Percentiles rank a stretch among this genome's conserved stretches.
These are phyloP conservation scores for Ceyx cyanopectus DNA, from an alignment of 2,113 vertebrate genomes.

Conservation along the genomic window DNA sequence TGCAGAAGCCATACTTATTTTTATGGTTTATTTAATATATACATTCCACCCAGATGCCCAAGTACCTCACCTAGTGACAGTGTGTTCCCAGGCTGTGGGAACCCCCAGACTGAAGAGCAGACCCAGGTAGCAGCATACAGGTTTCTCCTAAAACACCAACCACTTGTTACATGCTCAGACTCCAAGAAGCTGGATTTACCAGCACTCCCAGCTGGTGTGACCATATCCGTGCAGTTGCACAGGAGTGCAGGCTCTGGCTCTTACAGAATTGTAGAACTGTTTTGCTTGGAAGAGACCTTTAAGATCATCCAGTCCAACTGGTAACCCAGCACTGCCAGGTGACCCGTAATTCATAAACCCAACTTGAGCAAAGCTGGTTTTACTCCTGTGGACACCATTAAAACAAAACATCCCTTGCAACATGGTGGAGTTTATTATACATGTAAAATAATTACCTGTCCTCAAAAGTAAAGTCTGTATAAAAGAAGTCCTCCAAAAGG, in stretches of 20 bases:
- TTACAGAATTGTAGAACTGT: not conserved
- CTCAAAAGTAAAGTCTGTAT: not conserved
- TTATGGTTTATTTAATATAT: not conserved
- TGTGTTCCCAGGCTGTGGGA: not conserved
- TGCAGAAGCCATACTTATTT: not conserved
- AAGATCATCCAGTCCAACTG: not conserved
- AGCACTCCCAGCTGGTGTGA: not conserved
- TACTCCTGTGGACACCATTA: not conserved
- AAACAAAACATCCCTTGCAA: not conserved
- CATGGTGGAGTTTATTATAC: not conserved
- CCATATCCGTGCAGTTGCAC: too few species aligned
- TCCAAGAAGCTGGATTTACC: not conserved
- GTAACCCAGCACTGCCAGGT: not conserved
- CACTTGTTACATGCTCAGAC: fast-evolving
- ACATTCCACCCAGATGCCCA: not conserved
- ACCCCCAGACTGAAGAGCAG: not conserved
- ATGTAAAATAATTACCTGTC: not conserved
- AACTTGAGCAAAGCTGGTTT: not conserved
- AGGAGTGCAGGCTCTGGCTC: not conserved
- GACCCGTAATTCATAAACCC: not conserved
- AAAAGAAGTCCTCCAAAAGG: not conserved
- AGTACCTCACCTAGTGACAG: too few species aligned
- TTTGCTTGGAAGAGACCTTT: not conserved
- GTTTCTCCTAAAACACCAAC: not conserved
- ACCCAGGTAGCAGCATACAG: not conserved